Evolutionary conservation across 2,113 vertebrate species (phyloP).

Genomic region (Myxocyprinus asiaticus): DNA sequence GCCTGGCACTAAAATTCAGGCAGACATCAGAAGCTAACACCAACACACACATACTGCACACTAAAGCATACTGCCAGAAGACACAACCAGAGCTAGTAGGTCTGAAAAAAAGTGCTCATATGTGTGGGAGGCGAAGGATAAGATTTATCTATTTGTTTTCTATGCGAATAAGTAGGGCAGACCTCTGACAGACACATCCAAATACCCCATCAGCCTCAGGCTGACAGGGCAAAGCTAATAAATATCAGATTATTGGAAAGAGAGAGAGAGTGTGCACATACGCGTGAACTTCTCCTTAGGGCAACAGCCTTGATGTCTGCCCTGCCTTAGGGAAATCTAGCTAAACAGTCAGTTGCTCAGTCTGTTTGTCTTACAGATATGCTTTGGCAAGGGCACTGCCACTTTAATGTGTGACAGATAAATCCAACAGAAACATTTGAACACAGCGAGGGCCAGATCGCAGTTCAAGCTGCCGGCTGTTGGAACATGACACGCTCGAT

Average conservation of each 20-base stretch:
- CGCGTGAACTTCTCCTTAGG: constrained; percentile 41
- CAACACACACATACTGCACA: neutral
- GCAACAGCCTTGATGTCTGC: constrained; percentile 14
- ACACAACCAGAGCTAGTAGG: constrained; percentile 28
- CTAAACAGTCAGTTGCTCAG: constrained; percentile 28
- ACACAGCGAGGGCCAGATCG: constrained; percentile 14
- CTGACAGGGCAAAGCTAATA: constrained; percentile 53
- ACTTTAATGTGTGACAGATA: constrained; percentile 35
- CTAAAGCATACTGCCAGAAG: neutral
- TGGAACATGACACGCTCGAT: constrained; percentile 7
- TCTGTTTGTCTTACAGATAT: constrained; percentile 40
- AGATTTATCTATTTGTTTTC: constrained; percentile 61
- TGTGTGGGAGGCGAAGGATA: constrained; percentile 52
- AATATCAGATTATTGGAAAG: constrained; percentile 45
- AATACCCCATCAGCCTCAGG: constrained; percentile 43
- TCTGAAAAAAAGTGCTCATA: constrained; percentile 24
- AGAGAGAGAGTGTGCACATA: neutral
- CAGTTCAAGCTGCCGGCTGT: neutral
- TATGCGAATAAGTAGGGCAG: constrained; percentile 51
- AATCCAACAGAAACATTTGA: constrained; percentile 38
- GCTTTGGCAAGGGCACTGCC: constrained; percentile 29
- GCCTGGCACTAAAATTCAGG: too few relatives aligned
- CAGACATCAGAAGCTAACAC: constrained; percentile 4
- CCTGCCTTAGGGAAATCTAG: constrained; percentile 25
- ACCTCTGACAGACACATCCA: constrained; percentile 59